Evolutionary conservation across 2,888 invertebrate species (phyloP).

Genomic region (Miltochrista miniata): DNA sequence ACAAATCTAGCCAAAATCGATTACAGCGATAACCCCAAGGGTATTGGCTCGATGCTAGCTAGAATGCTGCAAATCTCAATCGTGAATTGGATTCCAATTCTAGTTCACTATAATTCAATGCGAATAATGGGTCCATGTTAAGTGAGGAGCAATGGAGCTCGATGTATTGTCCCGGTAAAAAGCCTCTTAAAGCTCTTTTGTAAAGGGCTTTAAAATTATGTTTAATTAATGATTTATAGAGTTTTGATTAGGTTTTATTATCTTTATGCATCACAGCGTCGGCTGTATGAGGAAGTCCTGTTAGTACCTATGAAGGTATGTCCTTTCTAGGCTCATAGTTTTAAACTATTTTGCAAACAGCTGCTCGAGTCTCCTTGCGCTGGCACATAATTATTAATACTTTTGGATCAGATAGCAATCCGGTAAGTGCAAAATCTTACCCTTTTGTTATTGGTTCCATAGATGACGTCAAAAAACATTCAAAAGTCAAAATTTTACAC

Average conservation of each 20-base stretch:
- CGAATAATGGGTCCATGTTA: slow-evolving; percentile 27
- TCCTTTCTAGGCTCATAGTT: too few species aligned
- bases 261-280: too few species aligned
- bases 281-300: too few species aligned
- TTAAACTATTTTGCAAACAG: too few species aligned
- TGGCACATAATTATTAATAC: too few species aligned
- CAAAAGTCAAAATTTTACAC: too few species aligned
- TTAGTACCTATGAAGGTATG: too few species aligned
- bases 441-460: too few species aligned
- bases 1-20: slow-evolving; percentile 57
- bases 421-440: too few species aligned
- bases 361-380: too few species aligned
- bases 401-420: too few species aligned
- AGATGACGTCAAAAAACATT: too few species aligned
- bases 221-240: slow-evolving; percentile 1
- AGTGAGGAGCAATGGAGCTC: slow-evolving; percentile 17
- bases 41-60: slow-evolving; percentile 33
- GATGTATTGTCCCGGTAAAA: slow-evolving; percentile 30
- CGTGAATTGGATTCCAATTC: slow-evolving; percentile 32
- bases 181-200: slow-evolving; percentile 11
- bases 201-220: slow-evolving; percentile 5
- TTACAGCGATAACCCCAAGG: slow-evolving; percentile 42
- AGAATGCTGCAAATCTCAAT: slow-evolving; percentile 22
- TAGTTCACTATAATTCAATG: slow-evolving; percentile 32
- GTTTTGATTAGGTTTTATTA: slow-evolving; percentile 1